Percentiles rank a stretch among this genome's conserved stretches.
phyloP scores from a whole-genome alignment of 2,113 vertebrate genomes.

The Entomyzon cyanotis region DNA sequence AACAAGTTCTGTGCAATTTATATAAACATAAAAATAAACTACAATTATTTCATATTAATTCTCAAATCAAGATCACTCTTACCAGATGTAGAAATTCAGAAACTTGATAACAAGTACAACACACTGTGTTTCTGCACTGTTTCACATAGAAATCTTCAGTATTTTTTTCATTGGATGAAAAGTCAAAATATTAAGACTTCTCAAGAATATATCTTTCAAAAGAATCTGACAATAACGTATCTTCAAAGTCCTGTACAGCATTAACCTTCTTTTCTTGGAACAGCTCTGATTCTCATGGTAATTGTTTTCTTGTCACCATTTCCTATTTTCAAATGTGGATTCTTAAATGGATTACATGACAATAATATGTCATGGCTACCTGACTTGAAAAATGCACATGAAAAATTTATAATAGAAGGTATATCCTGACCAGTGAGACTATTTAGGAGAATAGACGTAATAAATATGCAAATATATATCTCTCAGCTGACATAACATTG shows the following conservation, averaged over 20 bases:
- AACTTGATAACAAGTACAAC: neutral
- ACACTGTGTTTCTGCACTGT: neutral
- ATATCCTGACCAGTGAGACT: neutral
- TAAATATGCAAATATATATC: neutral
- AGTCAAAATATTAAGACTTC: neutral
- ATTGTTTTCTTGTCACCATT: neutral
- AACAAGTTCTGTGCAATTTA: neutral
- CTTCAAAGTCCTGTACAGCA: neutral
- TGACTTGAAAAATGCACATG: neutral
- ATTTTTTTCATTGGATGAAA: neutral
- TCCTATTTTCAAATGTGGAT: neutral
- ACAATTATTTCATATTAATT: neutral
- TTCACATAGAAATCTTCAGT: neutral
- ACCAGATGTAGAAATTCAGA: neutral
- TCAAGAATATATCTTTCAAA: neutral
- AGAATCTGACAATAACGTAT: rapidly evolving
- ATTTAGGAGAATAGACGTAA: neutral
- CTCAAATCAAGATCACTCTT: neutral
- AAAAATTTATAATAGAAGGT: neutral
- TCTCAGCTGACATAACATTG: neutral
- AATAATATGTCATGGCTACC: neutral
- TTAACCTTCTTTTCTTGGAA: neutral
- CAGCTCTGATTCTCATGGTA: neutral
- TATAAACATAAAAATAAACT: neutral
- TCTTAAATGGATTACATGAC: neutral